Evolutionary conservation across 2,113 vertebrate genomes (phyloP).

Genomic region (Merops nubicus): DNA sequence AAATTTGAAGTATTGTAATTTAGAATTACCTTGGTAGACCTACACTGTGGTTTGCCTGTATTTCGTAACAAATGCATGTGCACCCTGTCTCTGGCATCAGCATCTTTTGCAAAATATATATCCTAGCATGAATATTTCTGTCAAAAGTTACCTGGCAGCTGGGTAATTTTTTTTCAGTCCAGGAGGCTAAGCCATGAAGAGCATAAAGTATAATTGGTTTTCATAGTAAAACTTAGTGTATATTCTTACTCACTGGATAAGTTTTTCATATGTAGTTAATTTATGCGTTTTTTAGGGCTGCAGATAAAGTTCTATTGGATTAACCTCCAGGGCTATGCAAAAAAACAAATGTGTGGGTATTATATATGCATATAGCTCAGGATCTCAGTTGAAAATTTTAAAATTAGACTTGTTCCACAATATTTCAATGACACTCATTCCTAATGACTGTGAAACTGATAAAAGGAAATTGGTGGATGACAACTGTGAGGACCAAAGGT

Average conservation of each 20-base stretch:
- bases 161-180: not conserved
- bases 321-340: not conserved
- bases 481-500: not conserved
- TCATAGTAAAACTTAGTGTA: not conserved
- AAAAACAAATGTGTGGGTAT: not conserved
- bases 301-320: not conserved
- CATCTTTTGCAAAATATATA: not conserved
- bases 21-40: not conserved
- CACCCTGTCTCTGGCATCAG: not conserved
- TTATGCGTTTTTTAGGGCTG: not conserved
- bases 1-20: not conserved
- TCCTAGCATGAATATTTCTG: not conserved
- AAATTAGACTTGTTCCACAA: not conserved
- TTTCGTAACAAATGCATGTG: not conserved
- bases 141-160: not conserved
- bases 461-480: not conserved
- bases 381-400: not conserved
- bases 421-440: not conserved
- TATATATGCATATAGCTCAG: not conserved
- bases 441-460: not conserved
- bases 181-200: not conserved
- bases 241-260: not conserved
- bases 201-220: not conserved
- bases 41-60: not conserved
- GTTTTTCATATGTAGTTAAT: not conserved